phyloP scores from a whole-genome alignment of 2,888 invertebrate species.

The Lepidochrysops patricia region DNA sequence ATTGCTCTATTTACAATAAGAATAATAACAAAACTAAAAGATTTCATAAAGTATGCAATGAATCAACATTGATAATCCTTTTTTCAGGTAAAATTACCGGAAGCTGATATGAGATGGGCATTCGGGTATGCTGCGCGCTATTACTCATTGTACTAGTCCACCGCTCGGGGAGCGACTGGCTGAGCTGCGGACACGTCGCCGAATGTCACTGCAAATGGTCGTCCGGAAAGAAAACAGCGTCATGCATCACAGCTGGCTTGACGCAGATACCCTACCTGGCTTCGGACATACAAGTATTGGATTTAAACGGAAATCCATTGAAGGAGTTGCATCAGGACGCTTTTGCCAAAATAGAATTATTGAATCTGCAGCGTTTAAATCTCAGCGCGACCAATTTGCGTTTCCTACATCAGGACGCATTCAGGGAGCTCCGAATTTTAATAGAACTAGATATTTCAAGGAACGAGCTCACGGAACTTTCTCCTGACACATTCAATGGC shows the following conservation, averaged over 20 bases:
- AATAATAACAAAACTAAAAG: background rate
- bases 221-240: slow-evolving; percentile 90
- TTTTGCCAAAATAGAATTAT: slow-evolving; percentile 83
- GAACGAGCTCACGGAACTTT: slow-evolving; percentile 82
- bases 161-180: slow-evolving; percentile 79
- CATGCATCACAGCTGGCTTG: slow-evolving; percentile 85
- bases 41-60: background rate
- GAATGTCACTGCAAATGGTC: slow-evolving; percentile 94
- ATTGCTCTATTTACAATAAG: background rate
- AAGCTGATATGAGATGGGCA: slow-evolving; percentile 55
- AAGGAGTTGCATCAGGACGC: slow-evolving; percentile 81
- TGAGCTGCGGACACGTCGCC: slow-evolving; percentile 81
- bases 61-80: slow-evolving; percentile 25
- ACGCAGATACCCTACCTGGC: slow-evolving; percentile 78
- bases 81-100: slow-evolving; percentile 46
- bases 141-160: slow-evolving; percentile 41
- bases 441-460: slow-evolving; percentile 90
- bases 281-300: slow-evolving; percentile 78
- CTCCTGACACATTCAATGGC: slow-evolving; percentile 86
- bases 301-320: slow-evolving; percentile 86
- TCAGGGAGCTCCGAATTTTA: slow-evolving; percentile 86
- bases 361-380: slow-evolving; percentile 89
- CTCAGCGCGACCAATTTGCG: slow-evolving; percentile 82
- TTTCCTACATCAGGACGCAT: slow-evolving; percentile 85
- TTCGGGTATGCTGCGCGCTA: slow-evolving; percentile 48